phyloP scores from a whole-genome alignment of 1,140 invertebrate genomes.

The Pantala flavescens region DNA sequence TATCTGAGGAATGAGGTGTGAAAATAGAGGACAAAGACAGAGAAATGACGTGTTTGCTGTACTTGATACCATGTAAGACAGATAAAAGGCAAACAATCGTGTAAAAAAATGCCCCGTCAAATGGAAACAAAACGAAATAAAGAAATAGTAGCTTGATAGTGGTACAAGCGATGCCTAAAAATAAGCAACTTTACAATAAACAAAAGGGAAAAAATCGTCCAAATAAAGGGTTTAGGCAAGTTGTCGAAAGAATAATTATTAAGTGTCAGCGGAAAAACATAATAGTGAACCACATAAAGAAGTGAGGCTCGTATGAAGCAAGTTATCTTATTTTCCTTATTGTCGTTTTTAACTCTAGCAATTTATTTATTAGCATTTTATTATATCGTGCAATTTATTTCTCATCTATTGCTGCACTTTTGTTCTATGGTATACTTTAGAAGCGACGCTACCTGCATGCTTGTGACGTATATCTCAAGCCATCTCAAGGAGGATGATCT shows the following conservation, averaged over 20 bases:
- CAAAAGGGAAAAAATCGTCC: no score
- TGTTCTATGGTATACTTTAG: background rate
- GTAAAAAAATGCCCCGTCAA: no score
- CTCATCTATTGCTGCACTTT: background rate
- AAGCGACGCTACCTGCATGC: slow-evolving; percentile 2
- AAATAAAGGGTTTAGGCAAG: no score
- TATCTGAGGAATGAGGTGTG: background rate
- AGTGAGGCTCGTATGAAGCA: background rate
- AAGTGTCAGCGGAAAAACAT: no score
- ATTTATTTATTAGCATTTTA: background rate
- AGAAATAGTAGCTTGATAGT: no score
- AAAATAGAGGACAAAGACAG: background rate
- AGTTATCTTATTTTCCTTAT: background rate
- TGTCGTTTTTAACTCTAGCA: background rate
- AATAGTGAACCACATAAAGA: no score
- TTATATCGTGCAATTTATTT: background rate
- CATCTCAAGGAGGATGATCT: background rate
- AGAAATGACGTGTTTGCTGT: background rate
- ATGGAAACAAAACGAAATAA: no score
- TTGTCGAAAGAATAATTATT: no score
- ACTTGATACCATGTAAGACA: background rate
- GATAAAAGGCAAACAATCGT: no score
- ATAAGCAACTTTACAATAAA: no score
- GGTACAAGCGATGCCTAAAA: no score
- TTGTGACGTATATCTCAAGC: background rate